phyloP scores from a whole-genome alignment of 1,140 invertebrate genomes.

The Hycleus phaleratus region DNA sequence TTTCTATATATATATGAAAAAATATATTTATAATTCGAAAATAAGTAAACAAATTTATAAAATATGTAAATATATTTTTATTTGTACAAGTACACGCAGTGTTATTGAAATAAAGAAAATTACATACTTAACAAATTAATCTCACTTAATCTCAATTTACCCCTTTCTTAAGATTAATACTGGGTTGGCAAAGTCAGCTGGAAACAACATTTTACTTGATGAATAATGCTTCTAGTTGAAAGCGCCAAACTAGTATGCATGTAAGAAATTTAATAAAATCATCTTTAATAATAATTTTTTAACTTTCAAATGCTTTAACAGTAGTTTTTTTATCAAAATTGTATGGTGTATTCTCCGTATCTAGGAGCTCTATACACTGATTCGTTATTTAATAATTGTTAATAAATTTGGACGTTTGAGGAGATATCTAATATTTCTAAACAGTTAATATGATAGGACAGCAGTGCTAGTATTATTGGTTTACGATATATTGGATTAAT shows the following conservation, averaged over 20 bases:
- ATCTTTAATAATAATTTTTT: too few relatives aligned
- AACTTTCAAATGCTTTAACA: too few relatives aligned
- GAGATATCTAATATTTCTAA: constrained; percentile 13
- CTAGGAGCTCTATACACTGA: too few relatives aligned
- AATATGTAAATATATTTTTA: constrained; percentile 10
- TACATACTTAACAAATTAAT: background rate
- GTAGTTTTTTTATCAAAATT: too few relatives aligned
- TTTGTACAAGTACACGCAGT: constrained; percentile 13
- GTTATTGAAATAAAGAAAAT: constrained; percentile 10
- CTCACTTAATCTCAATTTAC: too few relatives aligned
- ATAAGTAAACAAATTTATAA: constrained; percentile 12
- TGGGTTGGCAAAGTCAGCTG: too few relatives aligned
- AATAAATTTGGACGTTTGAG: constrained; percentile 6
- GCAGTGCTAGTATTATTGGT: constrained; percentile 14
- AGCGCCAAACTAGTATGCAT: too few relatives aligned
- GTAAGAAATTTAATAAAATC: too few relatives aligned
- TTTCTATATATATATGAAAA: constrained; percentile 5
- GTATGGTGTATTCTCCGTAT: too few relatives aligned
- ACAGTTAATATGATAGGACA: constrained; percentile 12
- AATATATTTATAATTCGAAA: constrained; percentile 10
- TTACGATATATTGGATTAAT: constrained; percentile 19
- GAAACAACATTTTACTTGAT: too few relatives aligned
- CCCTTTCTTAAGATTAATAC: too few relatives aligned
- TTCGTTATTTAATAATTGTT: background rate
- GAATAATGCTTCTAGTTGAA: too few relatives aligned